Evolutionary conservation across 2,888 invertebrate species (phyloP), one percentile per base, ranked within the genome.

Genomic region (Cybosia mesomella): DNA sequence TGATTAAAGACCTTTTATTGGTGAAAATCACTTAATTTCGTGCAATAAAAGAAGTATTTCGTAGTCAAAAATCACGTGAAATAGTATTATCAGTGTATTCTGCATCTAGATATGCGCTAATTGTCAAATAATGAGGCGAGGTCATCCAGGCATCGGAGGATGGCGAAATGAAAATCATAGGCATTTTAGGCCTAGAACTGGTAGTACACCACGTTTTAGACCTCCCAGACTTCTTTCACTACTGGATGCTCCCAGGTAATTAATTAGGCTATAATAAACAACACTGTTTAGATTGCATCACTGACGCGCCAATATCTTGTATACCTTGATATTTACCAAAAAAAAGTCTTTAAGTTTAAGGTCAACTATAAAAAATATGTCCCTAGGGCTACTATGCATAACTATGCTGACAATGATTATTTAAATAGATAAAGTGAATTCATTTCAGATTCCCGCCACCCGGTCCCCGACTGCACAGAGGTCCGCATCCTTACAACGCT

Each of bases 151-250:
- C 80, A 86, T 87, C 77, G 89, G 92, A 76, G 91, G 92, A 83
- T 94, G 95, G 95, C 89, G 93, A 84, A 89, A 83, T 85, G 94
- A 94, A 80, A 90, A 90, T 87, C 89, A 86, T 49, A 90, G 93
- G 81, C 88, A 91, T 86, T 94, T 90, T 75, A 91, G 92, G 78
- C 89, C 93, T 69, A 89, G 93, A 85, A 85, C 84, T 75, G 87
- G 88, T 68, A 90, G 88, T 43, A 81, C 86, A 67, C 87, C 87
- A 13, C 89, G 88, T 77, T 94, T 86, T 79, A 88, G 93, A 77
- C 85, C 88, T 28, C 79, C 87, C 22, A 88, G 90, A 74, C 76
- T 59, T 63, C 92, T 85, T 77, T 79, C 85, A 36, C 58, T 84
- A 22, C 64, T 85, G 32, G 91, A 92, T 15, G 63, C 67, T 66